phyloP scores from a whole-genome alignment of 2,113 vertebrate genomes.

The Pungitius pungitius region DNA sequence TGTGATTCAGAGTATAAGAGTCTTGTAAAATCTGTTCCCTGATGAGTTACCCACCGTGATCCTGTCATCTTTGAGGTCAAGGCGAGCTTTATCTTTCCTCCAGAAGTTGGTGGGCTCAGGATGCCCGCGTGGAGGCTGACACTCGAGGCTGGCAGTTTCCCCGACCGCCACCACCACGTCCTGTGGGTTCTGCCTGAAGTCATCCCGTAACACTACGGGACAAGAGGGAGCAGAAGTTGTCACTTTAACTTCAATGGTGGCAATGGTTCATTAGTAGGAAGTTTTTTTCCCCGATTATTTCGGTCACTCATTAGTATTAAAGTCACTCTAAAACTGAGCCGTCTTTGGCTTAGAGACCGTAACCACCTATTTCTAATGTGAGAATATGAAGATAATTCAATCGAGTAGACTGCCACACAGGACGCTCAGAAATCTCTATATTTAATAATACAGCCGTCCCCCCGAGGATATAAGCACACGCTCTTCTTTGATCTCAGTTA shows the following conservation, averaged over 20 bases:
- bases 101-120: constrained; percentile 95
- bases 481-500: constrained; percentile 35
- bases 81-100: constrained; percentile 91
- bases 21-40: constrained; percentile 1
- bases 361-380: constrained; percentile 30
- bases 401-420: constrained; percentile 25
- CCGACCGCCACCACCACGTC: constrained; percentile 90
- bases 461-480: constrained; percentile 18
- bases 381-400: constrained; percentile 44
- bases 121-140: constrained; percentile 92
- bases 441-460: constrained; percentile 48
- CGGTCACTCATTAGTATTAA: too few relatives aligned
- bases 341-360: constrained; percentile 18
- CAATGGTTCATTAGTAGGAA: too few relatives aligned
- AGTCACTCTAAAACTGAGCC: constrained; percentile 12
- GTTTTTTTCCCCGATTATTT: too few relatives aligned
- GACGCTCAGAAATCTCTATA: constrained; percentile 35
- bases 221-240: constrained; percentile 4
- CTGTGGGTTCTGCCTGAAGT: constrained; percentile 93
- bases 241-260: constrained; percentile 2
- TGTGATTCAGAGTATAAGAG: constrained; percentile 8
- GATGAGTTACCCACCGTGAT: constrained; percentile 85
- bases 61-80: constrained; percentile 91
- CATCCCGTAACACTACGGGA: constrained; percentile 88
- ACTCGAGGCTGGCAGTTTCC: constrained; percentile 91